Conservation (phyloP, 2,113 vertebrate genomes). For the Passer domesticus region DNA sequence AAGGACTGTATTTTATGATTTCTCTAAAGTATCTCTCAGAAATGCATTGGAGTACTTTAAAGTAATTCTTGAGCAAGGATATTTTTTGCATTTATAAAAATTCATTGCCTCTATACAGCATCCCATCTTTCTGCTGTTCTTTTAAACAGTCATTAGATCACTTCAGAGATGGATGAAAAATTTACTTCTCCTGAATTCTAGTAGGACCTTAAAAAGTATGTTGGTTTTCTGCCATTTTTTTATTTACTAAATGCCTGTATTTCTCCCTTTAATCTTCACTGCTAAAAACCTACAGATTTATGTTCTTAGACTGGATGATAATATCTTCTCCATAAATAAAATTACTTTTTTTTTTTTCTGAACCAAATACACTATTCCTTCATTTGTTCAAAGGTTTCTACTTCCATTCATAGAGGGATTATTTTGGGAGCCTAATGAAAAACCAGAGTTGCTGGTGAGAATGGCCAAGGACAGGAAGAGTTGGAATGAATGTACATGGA, state of each 20-base stretch:
- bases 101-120: background rate
- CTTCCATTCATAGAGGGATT: background rate
- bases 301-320: background rate
- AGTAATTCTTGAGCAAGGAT: background rate
- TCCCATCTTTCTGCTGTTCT: background rate
- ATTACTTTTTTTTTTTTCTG: background rate
- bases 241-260: background rate
- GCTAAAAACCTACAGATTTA: background rate
- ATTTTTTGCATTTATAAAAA: background rate
- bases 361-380: background rate
- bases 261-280: background rate
- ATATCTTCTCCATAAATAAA: background rate
- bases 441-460: background rate
- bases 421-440: background rate
- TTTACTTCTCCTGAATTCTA: background rate
- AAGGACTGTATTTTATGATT: background rate
- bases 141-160: background rate
- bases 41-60: background rate
- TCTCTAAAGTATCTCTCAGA: background rate
- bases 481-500: background rate
- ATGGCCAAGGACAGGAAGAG: background rate
- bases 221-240: background rate
- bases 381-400: background rate
- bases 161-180: background rate
- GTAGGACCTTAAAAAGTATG: background rate